Conservation (phyloP, 2,113 vertebrate genomes). For the Chamaea fasciata region DNA sequence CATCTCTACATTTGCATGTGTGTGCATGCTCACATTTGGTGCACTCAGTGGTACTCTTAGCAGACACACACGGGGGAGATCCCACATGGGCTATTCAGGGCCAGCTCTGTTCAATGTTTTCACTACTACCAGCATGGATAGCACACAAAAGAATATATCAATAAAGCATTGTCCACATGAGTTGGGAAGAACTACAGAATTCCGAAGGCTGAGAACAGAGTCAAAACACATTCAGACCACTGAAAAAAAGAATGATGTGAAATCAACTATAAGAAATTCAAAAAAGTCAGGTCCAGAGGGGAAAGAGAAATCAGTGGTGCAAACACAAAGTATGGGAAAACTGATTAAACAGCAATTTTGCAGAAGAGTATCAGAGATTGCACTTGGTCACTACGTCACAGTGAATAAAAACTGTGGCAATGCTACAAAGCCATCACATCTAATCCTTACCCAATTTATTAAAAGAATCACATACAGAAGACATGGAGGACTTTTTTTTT, state of each 20-base stretch:
- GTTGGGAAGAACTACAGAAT: background rate
- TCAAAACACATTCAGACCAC: background rate
- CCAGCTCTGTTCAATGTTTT: background rate
- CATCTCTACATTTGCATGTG: background rate
- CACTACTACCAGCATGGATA: background rate
- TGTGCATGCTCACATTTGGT: background rate
- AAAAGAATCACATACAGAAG: background rate
- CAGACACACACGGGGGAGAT: accelerated
- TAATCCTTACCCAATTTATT: background rate
- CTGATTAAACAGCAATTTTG: background rate
- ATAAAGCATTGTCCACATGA: background rate
- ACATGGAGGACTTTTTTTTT: background rate
- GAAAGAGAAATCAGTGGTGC: background rate
- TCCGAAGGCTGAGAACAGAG: background rate
- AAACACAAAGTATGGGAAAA: background rate
- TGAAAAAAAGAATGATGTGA: background rate
- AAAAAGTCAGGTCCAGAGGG: background rate
- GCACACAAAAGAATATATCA: background rate
- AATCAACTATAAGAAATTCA: background rate
- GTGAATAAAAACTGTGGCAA: background rate
- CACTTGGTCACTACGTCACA: background rate
- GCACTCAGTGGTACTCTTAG: background rate
- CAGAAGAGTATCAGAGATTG: background rate
- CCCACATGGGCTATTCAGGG: background rate
- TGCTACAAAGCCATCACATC: background rate